Conservation (phyloP, 2,113 vertebrate genomes). For the Artemisiospiza belli region DNA sequence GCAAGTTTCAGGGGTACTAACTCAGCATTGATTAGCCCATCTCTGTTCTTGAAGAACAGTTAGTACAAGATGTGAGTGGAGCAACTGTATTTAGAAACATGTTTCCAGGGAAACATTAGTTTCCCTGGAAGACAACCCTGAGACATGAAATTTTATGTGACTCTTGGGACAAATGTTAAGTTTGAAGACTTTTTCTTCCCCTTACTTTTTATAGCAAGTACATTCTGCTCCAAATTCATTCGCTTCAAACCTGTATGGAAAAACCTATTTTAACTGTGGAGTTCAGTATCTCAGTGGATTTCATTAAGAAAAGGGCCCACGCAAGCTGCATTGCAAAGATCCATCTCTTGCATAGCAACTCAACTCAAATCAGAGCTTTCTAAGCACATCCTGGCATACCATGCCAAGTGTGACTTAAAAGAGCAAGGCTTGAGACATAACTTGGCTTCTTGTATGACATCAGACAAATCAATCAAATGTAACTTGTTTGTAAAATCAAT, state of each 20-base stretch:
- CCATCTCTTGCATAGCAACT: not conserved
- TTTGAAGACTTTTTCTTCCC: not conserved
- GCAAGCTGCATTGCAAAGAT: not conserved
- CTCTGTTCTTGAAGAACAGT: constrained; percentile 63
- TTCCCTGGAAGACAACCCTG: constrained; percentile 33
- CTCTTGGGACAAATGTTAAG: constrained; percentile 36
- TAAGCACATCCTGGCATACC: not conserved
- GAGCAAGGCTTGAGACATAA: not conserved
- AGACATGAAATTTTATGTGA: constrained; percentile 10
- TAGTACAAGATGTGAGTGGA: not conserved
- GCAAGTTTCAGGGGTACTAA: not conserved
- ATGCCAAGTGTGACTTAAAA: not conserved
- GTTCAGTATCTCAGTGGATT: constrained; percentile 32
- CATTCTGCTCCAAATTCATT: constrained; percentile 60
- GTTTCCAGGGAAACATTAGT: constrained; percentile 59
- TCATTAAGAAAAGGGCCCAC: constrained; percentile 48
- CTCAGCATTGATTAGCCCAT: not conserved
- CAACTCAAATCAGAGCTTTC: not conserved
- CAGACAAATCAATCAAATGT: not conserved
- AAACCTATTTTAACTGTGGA: constrained; percentile 29
- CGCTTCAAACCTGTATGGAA: not conserved
- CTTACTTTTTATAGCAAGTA: constrained; percentile 53
- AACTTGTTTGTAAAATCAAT: not conserved
- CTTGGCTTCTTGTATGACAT: not conserved
- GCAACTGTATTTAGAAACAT: constrained; percentile 24